Evolutionary conservation across 1,140 invertebrate species (phyloP), one percentile per base, ranked within the genome.

Genomic region (Berghia stephanieae): DNA sequence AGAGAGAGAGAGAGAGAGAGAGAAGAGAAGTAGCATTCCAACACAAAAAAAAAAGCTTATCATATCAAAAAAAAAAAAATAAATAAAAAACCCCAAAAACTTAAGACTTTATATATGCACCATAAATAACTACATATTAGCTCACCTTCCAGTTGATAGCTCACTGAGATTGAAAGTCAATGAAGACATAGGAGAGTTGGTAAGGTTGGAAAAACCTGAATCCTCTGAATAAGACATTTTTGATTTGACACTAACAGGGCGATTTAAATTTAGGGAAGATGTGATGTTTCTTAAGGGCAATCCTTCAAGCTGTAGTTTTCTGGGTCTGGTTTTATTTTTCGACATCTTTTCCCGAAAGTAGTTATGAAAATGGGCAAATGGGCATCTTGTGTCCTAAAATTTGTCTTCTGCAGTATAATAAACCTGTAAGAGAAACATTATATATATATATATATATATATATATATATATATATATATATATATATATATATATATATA

Each of bases 71-170:
- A 38, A 10, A 13, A 60, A n/a, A n/a, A n/a, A n/a, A n/a, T n/a
- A n/a, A n/a, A n/a, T n/a, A n/a, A n/a, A n/a, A n/a, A n/a, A n/a
- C n/a, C n/a, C n/a, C n/a, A n/a, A n/a, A n/a, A n/a, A n/a, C n/a
- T n/a, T n/a, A n/a, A n/a, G n/a, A n/a, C n/a, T n/a, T 24, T 60
- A 60, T 60, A 13, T 60, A 8, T 60, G n/a, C n/a, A n/a, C 8
- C 31, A 60, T 60, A 60, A 24, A 13, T 60, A 24, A 6, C 6
- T 13, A 60, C 21, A 24, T 60, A 27, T n/a, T 8, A 27, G 8
- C 2, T 76, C 68, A 76, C 74, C 63, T 76, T 68, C 74, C 74
- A 34, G 74, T 76, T 46, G 74, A 76, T 18, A 76, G 27, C 34
- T 76, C 74, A 42, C 74, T 76, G 27, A 76, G 63, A 63, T 76